Conservation (phyloP, 2,888 invertebrate species). For the Phlogophora meticulosa region DNA sequence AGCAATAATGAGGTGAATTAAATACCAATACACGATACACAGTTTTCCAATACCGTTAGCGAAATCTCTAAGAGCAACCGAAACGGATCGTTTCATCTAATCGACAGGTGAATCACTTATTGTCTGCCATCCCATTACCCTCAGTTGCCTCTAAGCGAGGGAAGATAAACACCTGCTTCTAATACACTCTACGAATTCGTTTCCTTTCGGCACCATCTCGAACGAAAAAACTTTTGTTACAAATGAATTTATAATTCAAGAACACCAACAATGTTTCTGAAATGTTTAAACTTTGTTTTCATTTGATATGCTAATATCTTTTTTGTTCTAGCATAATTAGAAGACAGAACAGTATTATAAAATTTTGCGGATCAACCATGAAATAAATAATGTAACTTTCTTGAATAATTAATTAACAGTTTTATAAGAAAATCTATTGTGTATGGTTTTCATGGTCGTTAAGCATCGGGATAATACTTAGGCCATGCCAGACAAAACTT, state of each 20-base stretch:
- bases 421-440: constrained; percentile 14
- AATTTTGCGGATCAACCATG: constrained; percentile 26
- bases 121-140: constrained; percentile 57
- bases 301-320: constrained; percentile 56
- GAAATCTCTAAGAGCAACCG: constrained; percentile 33
- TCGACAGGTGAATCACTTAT: constrained; percentile 60
- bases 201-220: constrained; percentile 38
- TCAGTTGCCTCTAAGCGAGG: constrained; percentile 53
- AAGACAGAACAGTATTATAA: constrained; percentile 35
- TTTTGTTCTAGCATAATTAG: constrained; percentile 48
- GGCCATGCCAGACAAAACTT: constrained; percentile 7
- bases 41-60: constrained; percentile 41
- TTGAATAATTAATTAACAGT: constrained; percentile 46
- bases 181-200: constrained; percentile 38
- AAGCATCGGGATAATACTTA: constrained; percentile 3
- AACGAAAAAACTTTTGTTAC: constrained; percentile 34
- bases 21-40: constrained; percentile 49
- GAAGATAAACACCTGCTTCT: constrained; percentile 57
- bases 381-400: constrained; percentile 24
- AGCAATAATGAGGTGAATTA: constrained; percentile 43
- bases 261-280: constrained; percentile 37
- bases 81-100: constrained; percentile 51
- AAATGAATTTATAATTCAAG: constrained; percentile 55
- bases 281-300: constrained; percentile 55
- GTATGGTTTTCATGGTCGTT: constrained; percentile 12